Base-by-base conservation (phyloP, 1,140 invertebrate genomes). In the Belonocnema kinseyi region DNA sequence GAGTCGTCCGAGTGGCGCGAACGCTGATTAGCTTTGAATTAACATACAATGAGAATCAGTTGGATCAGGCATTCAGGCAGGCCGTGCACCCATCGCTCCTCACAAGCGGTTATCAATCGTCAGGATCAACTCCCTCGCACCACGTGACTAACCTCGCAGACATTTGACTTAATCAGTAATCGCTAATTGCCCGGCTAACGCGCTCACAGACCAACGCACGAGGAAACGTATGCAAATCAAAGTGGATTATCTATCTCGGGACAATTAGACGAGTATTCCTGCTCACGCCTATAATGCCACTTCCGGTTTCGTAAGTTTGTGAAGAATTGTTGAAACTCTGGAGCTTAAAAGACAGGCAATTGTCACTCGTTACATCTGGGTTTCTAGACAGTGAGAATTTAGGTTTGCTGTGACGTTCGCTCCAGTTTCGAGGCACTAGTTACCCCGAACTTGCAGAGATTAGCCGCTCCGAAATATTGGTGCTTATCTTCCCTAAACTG, bases 121-220 rank as follows among this genome's bases (percentile, higher is more conserved):
- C 83, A 86, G 83, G 85, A 90, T 88, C 89, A 86, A 79, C 80
- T 83, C 78, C 79, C 80, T 77, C 79, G 82, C 83, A 81, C 74
- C 81, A 80, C 84, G 78, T 74, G 77, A 81, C 80, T 81, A 82
- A 81, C 83, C 82, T 85, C 87, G 26, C 85, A 81, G 83, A 81
- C 89, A 85, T 88, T 91, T 88, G 90, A 89, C 90, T 91, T 91
- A 91, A 91, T 91, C 90, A 90, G 90, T 88, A 88, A 91, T 91
- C 90, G 88, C 89, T 91, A 91, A 91, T 91, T 91, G 90, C 89
- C 80, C 84, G 87, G 50, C 88, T 88, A 87, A 90, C 88, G 88
- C 88, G 83, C 83, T 82, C 83, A 46, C 40, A 80, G 82, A 85
- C 85, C 87, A 88, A 89, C 83, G 80, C 83, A 87, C 88, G 83